Base-by-base conservation (phyloP, 2,888 invertebrate genomes). In the Amiota minor region DNA sequence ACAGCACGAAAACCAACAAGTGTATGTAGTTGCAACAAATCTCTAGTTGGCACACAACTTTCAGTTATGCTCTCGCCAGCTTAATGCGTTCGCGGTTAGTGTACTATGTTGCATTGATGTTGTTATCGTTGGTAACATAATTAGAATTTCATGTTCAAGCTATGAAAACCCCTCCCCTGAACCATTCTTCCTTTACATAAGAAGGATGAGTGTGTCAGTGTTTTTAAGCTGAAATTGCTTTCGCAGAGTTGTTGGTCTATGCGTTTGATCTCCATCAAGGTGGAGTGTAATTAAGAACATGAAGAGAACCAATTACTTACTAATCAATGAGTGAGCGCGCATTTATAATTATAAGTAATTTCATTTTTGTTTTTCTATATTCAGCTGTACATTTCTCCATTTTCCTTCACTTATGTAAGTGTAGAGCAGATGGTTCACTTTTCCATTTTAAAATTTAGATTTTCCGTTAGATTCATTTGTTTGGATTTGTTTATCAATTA, bases 91-190 rank as follows among this genome's bases (percentile, higher is more conserved):
- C 18, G 59, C 18, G 59, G 16, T 59, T 59, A 16, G 16, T 20
- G 9, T 59, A n/a, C 20, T 9, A 20, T 59, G 11, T n/a, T 35
- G 6, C 35, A 35, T 35, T 35, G 35, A 35, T 35, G 35, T 35
- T 59, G 62, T 16, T 50, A n/a, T 20, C 46, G 62, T 50, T 50
- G 50, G 16, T 53, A 11, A 50, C 67, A 68, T 68, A 68, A 68
- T 68, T 68, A 68, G 53, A 68, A 68, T 53, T 68, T 50, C 67
- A 68, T 68, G 53, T 53, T 68, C n/a, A 14, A 53, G 14, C 23
- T 50, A 68, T 68, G 67, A n/a, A 20, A n/a, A 12, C 20, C 12
- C 35, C 23, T 16, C 14, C 12, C 12, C 35, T 35, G 11, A 45
- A 14, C 12, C 47, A n/a, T 50, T 50, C 20, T 23, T 9, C 20